Percentiles rank a stretch among this genome's conserved stretches.
phyloP scores from a whole-genome alignment of 2,113 vertebrate species.

The Malurus melanocephalus region DNA sequence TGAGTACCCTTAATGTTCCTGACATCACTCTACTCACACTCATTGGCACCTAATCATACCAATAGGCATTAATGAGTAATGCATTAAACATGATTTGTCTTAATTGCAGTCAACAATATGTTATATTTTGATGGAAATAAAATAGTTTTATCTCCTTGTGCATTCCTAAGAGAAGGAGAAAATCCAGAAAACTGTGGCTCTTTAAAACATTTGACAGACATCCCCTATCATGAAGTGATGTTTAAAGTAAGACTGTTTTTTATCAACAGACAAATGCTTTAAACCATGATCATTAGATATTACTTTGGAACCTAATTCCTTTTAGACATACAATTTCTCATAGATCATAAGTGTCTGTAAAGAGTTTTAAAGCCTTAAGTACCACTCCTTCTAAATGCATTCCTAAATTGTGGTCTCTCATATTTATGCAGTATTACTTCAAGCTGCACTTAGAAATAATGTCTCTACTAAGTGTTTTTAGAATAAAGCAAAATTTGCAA shows the following conservation, averaged over 20 bases:
- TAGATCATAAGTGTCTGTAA: not conserved
- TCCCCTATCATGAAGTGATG: accelerated
- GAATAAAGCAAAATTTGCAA: not conserved
- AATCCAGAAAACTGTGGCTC: not conserved
- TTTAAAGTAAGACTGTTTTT: not conserved
- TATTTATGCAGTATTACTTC: not conserved
- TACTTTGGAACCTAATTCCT: not conserved
- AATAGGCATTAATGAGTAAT: not conserved
- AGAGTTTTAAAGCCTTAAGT: not conserved
- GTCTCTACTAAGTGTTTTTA: not conserved
- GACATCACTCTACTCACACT: not conserved
- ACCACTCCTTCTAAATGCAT: not conserved
- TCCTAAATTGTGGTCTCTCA: not conserved
- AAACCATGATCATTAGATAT: not conserved
- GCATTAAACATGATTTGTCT: not conserved
- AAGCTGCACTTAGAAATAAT: not conserved
- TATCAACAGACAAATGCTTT: not conserved
- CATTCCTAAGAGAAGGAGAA: not conserved
- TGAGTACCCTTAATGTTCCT: not conserved
- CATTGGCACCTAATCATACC: not conserved
- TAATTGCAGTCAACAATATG: not conserved
- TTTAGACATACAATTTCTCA: not conserved
- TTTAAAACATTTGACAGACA: not conserved
- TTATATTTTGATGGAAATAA: not conserved
- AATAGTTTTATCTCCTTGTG: not conserved